These are phyloP conservation scores for Anastatus disparis DNA, from an alignment of 1,140 invertebrate species.

Conservation along the genomic window DNA sequence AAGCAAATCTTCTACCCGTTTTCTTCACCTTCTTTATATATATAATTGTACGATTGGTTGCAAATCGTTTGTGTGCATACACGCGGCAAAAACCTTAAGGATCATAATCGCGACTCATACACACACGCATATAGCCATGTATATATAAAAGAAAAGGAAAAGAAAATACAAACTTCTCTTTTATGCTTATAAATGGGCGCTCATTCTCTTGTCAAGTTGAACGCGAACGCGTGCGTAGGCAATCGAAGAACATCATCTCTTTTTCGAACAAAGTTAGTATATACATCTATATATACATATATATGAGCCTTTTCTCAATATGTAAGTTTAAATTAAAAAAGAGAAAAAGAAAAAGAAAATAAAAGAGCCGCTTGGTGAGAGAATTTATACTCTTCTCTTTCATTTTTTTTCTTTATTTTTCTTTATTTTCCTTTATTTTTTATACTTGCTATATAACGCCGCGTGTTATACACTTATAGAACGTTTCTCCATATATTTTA, in stretches of 20 bases:
- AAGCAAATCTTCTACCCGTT: background rate
- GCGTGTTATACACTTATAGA: background rate
- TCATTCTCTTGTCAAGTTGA: background rate
- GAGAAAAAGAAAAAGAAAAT: no score
- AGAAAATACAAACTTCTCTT: conserved; percentile 17
- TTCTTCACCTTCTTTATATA: background rate
- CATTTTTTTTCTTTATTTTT: no score
- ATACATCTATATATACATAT: no score
- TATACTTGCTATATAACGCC: no score
- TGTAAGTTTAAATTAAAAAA: no score
- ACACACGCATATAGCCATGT: no score
- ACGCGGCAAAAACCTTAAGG: background rate
- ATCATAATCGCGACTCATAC: no score
- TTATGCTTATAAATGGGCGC: background rate
- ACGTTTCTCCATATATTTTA: conserved; percentile 37
- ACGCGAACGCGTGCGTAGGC: background rate
- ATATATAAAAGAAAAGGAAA: background rate
- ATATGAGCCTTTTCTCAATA: no score
- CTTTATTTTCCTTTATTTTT: no score
- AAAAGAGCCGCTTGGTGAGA: conserved; percentile 20
- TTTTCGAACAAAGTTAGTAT: no score
- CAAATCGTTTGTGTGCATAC: background rate
- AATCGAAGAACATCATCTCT: conserved; percentile 20
- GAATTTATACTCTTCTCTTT: conserved; percentile 22
- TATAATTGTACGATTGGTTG: conserved; percentile 9